A percentile compares a stretch with the other conserved stretches of the same genome.
phyloP scores from a whole-genome alignment of 2,888 invertebrate species.

The Chrysotoxum bicinctum region DNA sequence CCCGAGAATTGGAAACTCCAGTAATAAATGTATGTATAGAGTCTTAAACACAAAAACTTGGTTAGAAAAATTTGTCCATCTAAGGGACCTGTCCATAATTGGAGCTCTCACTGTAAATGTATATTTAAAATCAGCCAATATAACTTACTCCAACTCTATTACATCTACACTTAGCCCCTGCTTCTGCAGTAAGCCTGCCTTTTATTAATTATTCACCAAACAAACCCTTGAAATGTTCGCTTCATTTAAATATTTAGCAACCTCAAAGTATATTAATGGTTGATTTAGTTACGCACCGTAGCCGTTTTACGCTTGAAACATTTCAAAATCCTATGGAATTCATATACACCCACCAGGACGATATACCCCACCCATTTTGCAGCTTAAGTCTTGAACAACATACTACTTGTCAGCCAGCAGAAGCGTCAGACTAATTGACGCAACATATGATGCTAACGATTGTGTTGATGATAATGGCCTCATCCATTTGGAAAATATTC shows the following conservation, averaged over 20 bases:
- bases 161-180: no score
- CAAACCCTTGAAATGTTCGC: background rate
- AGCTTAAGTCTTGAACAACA: background rate
- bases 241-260: background rate
- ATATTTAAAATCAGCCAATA: no score
- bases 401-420: constrained; percentile 42
- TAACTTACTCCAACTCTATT: no score
- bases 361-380: no score
- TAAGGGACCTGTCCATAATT: no score
- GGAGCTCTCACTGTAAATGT: no score
- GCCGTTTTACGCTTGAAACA: background rate
- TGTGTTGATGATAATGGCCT: constrained; percentile 63
- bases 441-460: constrained; percentile 66
- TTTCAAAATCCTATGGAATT: background rate
- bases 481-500: constrained; percentile 48
- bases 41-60: no score
- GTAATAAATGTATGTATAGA: no score
- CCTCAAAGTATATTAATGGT: background rate
- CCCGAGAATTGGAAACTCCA: no score
- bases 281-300: background rate
- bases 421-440: constrained; percentile 58
- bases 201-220: background rate
- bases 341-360: background rate
- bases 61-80: no score
- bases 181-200: background rate